These are phyloP conservation scores for Pinctada fucata DNA, from an alignment of 2,888 invertebrate species.

Conservation along the genomic window DNA sequence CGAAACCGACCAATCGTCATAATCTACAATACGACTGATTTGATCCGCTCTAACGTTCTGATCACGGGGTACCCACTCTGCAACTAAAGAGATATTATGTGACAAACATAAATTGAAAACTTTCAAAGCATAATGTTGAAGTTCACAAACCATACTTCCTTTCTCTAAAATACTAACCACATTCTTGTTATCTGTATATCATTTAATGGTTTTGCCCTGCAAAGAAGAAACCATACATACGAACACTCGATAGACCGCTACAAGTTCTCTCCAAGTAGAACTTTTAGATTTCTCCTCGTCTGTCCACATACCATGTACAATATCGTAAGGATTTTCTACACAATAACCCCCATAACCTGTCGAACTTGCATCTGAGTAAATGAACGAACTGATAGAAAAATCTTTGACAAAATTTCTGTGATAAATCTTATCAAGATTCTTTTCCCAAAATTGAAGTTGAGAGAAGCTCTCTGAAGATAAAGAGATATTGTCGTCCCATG, in stretches of 20 bases:
- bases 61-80: conserved; percentile 43
- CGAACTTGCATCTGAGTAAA: conserved; percentile 31
- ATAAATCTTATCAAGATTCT: conserved; percentile 18
- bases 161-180: conserved; percentile 27
- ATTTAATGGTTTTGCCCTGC: conserved; percentile 10
- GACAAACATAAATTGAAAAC: conserved; percentile 31
- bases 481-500: conserved; percentile 33
- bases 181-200: conserved; percentile 37
- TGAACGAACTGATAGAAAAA: conserved; percentile 5
- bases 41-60: conserved; percentile 42
- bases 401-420: conserved; percentile 5
- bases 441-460: conserved; percentile 29
- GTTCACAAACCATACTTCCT: conserved; percentile 26
- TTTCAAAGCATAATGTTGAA: conserved; percentile 39
- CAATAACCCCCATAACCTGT: conserved; percentile 28
- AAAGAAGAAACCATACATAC: conserved; percentile 2
- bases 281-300: conserved; percentile 14
- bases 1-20: neutral
- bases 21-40: conserved; percentile 38
- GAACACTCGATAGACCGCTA: conserved; percentile 22
- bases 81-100: conserved; percentile 31
- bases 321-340: conserved; percentile 3
- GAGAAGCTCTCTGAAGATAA: neutral
- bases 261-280: conserved; percentile 34
- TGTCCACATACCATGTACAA: conserved; percentile 22